Evolutionary conservation across 2,888 invertebrate species (phyloP).

Genomic region (Sminthurides aquaticus): DNA sequence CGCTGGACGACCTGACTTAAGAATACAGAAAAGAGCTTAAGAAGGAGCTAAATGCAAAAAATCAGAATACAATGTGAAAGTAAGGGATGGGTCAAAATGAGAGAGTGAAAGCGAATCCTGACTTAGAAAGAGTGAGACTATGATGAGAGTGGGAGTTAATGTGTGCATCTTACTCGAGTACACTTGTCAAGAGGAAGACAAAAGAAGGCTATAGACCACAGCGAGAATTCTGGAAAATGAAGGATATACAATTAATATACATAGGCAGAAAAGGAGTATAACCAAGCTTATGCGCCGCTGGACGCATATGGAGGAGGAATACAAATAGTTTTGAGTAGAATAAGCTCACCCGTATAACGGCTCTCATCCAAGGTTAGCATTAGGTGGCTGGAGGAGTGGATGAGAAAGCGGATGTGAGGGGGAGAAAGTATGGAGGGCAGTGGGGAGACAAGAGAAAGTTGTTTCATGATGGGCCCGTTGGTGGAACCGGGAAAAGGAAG

Average conservation of each 20-base stretch:
- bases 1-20: too few species aligned
- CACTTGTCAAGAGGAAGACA: neutral
- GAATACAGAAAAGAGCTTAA: too few species aligned
- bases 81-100: neutral
- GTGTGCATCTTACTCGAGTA: neutral
- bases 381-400: too few species aligned
- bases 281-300: too few species aligned
- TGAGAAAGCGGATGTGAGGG: too few species aligned
- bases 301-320: too few species aligned
- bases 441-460: neutral
- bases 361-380: too few species aligned
- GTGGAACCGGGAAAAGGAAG: neutral
- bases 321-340: too few species aligned
- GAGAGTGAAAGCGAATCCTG: neutral
- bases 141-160: neutral
- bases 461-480: neutral
- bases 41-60: too few species aligned
- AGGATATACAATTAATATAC: too few species aligned
- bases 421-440: too few species aligned
- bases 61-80: neutral
- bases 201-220: neutral
- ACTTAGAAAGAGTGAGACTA: neutral
- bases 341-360: too few species aligned
- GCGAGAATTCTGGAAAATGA: neutral
- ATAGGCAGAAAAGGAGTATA: neutral